Evolutionary conservation across 1,140 invertebrate genomes (phyloP), one percentile per base, ranked within the genome.

Genomic region (Heliconius nattereri): DNA sequence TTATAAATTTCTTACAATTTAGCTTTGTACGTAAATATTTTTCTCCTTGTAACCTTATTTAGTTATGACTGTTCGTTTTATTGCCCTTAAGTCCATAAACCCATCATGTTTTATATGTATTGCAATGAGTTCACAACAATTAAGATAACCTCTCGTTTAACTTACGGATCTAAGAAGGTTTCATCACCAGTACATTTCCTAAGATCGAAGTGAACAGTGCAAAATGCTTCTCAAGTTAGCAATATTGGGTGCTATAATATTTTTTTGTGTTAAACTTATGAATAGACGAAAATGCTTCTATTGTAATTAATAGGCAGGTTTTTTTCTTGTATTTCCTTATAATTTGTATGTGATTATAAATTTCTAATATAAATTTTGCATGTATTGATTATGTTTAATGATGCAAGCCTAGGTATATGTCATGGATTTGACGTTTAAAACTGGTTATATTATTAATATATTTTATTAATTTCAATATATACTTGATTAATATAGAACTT

Each of bases 141-240:
- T 54, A 26, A 71, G 90, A 91, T 92, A 91, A 91, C 87, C 86
- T 71, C 73, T 82, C 76, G 73, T 76, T 29, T 26, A 13, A 26
- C 23, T 8, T 77, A 83, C 85, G 81, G 80, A 78, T 54, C 66
- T 76, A 60, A 78, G 37, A 57, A 79, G 37, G 75, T 54, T 78
- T 66, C 75, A 81, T 74, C 29, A 54, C 83, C 87, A 92, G 89
- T 93, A 71, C 71, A 78, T 81, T 81, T 79, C 79, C 49, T 75
- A 76, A 60, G 26, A 20, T 75, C 76, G 79, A 19, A 70, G 49
- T 9, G 75, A 74, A 23, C 85, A 83, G 87, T 84, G 23, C 87
- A 86, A 81, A 13, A 93, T 94, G 92, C 85, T 94, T 72, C 84
- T 94, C 1, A 94, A 94, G 80, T 76, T 94, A 35, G 90, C 88